Evolutionary conservation across 2,888 invertebrate species (phyloP), one percentile per base, ranked within the genome.

Genomic region (Melangyna quadrimaculata): DNA sequence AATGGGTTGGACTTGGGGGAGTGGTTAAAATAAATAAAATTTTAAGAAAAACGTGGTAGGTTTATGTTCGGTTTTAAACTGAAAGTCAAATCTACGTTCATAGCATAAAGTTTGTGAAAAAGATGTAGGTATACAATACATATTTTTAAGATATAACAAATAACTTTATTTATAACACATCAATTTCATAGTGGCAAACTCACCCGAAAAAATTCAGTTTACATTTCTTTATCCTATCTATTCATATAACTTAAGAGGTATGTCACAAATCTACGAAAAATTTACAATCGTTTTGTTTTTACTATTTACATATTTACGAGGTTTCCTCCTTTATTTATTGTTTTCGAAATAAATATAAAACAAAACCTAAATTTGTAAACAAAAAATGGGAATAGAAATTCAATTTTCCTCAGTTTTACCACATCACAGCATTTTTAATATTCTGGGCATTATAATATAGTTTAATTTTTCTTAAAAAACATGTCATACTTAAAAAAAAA

Each of bases 201-300:
- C 57, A 35, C 63, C 59, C 51, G 53, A 43, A 80, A 77, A 59
- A 53, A 80, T 71, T 78, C 53, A 59, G 63, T 45, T 77, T 77
- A 73, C 77, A 86, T 80, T 83, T 80, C 80, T 86, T 80, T 86
- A 80, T 86, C 35, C 86, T 86, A 86, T 77, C 80, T 86, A 84
- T 79, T 65, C 57, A 71, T 74, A 77, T 63, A 86, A 80, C 69
- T 73, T 72, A 80, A 73, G 17, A 63, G 59, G 51, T 65, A 55
- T 69, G 40, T 55, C 67, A 77, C 40, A 72, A 72, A 57, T 67
- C 57, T 77, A 80, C 61, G 22, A 48, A 69, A 73, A 72, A 86
- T 86, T 55, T 86, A 86, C 86, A 86, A 71, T 19, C 24, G 17
- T 32, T 71, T 61, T 43, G 7, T 45, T 43, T 61, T 80, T 59